phyloP scores from a whole-genome alignment of 2,797 vertebrate species.

The Lagocephalus sceleratus region DNA sequence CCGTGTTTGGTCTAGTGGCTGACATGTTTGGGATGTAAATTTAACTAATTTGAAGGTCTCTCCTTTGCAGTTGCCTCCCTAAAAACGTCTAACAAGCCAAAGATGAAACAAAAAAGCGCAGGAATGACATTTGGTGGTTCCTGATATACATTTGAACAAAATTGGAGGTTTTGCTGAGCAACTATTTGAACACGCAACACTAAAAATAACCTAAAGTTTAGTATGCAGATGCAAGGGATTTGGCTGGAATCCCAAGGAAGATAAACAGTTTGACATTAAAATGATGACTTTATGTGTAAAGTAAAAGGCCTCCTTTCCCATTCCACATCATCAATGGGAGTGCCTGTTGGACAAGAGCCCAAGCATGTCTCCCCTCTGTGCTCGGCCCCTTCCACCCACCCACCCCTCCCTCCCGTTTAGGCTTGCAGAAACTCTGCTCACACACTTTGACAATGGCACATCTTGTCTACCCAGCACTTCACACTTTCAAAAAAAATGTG shows the following conservation, averaged over 20 bases:
- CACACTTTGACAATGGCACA: slow-evolving; percentile 36
- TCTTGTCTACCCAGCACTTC: slow-evolving; percentile 27
- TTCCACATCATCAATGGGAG: slow-evolving; percentile 55
- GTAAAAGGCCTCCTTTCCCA: slow-evolving; percentile 36
- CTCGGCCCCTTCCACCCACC: slow-evolving; percentile 39
- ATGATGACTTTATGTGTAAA: slow-evolving; percentile 51
- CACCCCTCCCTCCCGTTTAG: slow-evolving; percentile 36
- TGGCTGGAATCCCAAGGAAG: slow-evolving; percentile 21
- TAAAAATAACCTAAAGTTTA: slow-evolving; percentile 26
- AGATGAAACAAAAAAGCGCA: slow-evolving; percentile 1
- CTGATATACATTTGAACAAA: slow-evolving; percentile 12
- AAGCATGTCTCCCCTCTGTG: slow-evolving; percentile 43
- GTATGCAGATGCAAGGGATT: slow-evolving; percentile 48
- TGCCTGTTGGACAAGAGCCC: slow-evolving; percentile 56
- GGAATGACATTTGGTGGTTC: not conserved
- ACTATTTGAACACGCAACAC: slow-evolving; percentile 32
- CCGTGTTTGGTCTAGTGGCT: slow-evolving; percentile 2
- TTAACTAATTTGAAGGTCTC: slow-evolving; percentile 12
- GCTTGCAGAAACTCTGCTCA: slow-evolving; percentile 21
- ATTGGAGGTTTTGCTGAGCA: slow-evolving; percentile 27
- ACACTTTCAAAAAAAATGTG: slow-evolving; percentile 44
- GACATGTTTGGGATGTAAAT: slow-evolving; percentile 11
- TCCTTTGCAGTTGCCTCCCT: slow-evolving; percentile 15
- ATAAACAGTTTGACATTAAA: slow-evolving; percentile 53
- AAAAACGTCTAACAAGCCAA: not conserved